Evolutionary conservation across 30 jellyfish, hydroid and myxozoan genomes (phyloP).

Genomic region (Rhopilema esculentum): DNA sequence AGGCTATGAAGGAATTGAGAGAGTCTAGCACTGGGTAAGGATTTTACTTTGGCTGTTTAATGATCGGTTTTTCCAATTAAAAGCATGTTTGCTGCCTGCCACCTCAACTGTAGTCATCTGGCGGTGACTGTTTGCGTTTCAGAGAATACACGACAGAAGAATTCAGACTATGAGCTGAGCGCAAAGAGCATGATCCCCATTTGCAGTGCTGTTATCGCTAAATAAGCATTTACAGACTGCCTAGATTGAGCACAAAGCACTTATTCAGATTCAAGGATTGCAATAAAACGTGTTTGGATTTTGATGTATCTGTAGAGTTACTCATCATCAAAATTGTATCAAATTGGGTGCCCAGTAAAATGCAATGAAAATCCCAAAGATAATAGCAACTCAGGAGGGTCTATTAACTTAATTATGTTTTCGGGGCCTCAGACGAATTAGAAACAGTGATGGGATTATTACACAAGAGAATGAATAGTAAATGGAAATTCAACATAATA

Average conservation of each 20-base stretch:
- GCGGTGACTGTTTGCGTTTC: slow-evolving; percentile 31
- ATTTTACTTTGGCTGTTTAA: too few species aligned
- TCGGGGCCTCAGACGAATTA: background rate
- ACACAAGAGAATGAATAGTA: background rate
- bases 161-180: slow-evolving; percentile 11
- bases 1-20: background rate
- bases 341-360: background rate
- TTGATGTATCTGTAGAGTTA: slow-evolving; percentile 5
- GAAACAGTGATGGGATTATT: background rate
- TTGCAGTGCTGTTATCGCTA: background rate
- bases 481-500: background rate
- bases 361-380: background rate
- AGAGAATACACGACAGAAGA: slow-evolving; percentile 4
- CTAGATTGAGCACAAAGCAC: slow-evolving; percentile 5
- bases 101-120: background rate
- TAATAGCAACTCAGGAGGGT: background rate
- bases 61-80: background rate
- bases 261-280: slow-evolving; percentile 27
- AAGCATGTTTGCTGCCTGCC: slow-evolving; percentile 3
- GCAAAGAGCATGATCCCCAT: slow-evolving; percentile 17
- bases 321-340: slow-evolving; percentile 21
- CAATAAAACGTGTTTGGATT: background rate
- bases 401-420: background rate
- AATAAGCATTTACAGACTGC: slow-evolving; percentile 9
- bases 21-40: background rate